Evolutionary conservation across 2,113 vertebrate species (phyloP).

Genomic region (Neolamprologus modestus): DNA sequence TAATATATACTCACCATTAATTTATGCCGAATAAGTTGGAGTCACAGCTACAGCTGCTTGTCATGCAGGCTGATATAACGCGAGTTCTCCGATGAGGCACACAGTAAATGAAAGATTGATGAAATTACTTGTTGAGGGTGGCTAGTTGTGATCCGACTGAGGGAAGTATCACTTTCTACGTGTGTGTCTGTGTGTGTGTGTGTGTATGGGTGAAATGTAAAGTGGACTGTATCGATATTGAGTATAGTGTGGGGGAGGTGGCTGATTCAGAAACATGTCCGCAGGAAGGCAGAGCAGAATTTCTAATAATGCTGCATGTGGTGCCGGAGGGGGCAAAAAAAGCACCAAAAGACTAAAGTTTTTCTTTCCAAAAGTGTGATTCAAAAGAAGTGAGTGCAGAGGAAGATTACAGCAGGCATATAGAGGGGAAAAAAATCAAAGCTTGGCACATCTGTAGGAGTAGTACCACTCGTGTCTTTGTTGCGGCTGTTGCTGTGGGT

Average conservation of each 20-base stretch:
- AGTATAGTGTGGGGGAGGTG: conserved; percentile 16
- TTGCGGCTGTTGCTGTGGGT: conserved; percentile 28
- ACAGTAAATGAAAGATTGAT: conserved; percentile 11
- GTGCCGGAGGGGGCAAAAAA: conserved; percentile 27
- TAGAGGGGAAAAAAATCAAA: background rate
- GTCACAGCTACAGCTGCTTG: background rate
- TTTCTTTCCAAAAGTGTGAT: background rate
- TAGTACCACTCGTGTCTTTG: background rate
- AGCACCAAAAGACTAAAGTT: conserved; percentile 7
- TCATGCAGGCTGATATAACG: background rate
- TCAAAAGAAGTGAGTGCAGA: background rate
- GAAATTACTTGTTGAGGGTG: conserved; percentile 6
- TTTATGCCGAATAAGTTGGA: background rate
- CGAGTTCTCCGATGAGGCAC: background rate
- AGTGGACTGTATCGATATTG: conserved; percentile 12
- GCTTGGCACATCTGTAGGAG: background rate
- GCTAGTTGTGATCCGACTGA: background rate
- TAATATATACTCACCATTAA: conserved; percentile 19
- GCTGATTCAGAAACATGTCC: conserved; percentile 36
- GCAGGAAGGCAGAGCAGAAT: conserved; percentile 42
- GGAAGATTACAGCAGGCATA: background rate
- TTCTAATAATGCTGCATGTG: conserved; percentile 53
- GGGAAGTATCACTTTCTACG: conserved; percentile 1
- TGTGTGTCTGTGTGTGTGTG: background rate
- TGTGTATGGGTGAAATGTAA: background rate